A percentile compares a stretch with the other conserved stretches of the same genome.
Conservation (phyloP, 2,113 vertebrate species). For the Cygnus buccinator region DNA sequence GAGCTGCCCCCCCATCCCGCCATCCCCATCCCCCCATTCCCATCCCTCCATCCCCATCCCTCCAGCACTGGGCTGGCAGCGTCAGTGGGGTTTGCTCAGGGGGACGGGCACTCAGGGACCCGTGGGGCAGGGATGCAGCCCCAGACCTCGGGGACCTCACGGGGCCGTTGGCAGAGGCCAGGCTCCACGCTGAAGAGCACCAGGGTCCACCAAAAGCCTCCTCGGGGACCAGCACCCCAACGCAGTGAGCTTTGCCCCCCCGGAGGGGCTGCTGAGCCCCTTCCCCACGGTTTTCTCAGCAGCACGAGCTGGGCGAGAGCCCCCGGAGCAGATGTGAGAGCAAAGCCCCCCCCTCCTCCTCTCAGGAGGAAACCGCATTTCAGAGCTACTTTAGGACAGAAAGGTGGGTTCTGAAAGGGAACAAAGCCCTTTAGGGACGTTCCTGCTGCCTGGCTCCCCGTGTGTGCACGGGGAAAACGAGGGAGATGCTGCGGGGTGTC, state of each 20-base stretch:
- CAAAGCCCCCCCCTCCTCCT: neutral
- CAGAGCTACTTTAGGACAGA: neutral
- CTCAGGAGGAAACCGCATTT: neutral
- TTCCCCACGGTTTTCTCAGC: neutral
- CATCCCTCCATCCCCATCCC: neutral
- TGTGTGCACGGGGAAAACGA: neutral
- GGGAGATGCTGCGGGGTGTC: neutral
- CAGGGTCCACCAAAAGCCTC: neutral
- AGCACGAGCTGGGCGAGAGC: neutral
- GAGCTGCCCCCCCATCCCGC: neutral
- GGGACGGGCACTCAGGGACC: neutral
- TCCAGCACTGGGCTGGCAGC: neutral
- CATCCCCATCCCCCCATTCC: neutral
- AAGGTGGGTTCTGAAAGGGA: neutral
- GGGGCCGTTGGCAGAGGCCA: neutral
- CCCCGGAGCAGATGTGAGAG: neutral
- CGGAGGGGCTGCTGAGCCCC: neutral
- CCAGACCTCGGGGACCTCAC: neutral
- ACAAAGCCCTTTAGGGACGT: neutral
- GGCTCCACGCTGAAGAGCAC: neutral
- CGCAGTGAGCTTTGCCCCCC: rapidly evolving
- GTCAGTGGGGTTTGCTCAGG: neutral
- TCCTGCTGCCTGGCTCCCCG: neutral
- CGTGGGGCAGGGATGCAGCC: neutral
- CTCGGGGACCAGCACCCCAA: neutral